phyloP scores from a whole-genome alignment of 2,888 invertebrate genomes.

The Pyrochroa serraticornis region DNA sequence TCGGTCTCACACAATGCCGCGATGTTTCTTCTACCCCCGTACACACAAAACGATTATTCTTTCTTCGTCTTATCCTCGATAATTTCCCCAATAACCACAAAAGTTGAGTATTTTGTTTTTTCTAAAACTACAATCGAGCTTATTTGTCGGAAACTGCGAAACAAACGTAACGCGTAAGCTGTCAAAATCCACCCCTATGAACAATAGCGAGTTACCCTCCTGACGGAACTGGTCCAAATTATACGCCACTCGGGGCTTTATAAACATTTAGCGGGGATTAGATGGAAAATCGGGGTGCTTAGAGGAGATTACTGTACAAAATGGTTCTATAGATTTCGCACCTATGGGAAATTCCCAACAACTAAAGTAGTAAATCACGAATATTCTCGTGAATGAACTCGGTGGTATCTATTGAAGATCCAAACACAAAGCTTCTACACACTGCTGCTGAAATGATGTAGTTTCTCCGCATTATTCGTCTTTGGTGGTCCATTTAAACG shows the following conservation, averaged over 20 bases:
- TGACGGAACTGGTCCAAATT: constrained; percentile 52
- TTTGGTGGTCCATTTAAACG: constrained; percentile 39
- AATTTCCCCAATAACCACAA: constrained; percentile 3
- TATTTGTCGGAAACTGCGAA: constrained; percentile 32
- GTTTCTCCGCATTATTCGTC: constrained; percentile 31
- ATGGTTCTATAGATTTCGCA: no score
- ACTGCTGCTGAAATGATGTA: constrained; percentile 25
- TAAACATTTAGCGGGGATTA: constrained; percentile 43
- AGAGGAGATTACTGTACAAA: not conserved
- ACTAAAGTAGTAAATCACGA: constrained; percentile 19
- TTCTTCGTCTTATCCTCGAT: constrained; percentile 5
- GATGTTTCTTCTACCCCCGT: constrained; percentile 13
- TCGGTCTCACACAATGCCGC: constrained; percentile 28
- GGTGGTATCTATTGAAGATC: constrained; percentile 14
- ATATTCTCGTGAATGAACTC: constrained; percentile 16
- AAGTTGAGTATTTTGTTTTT: not conserved
- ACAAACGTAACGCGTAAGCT: constrained; percentile 54
- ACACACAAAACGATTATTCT: constrained; percentile 1
- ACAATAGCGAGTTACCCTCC: constrained; percentile 58
- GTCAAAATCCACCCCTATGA: constrained; percentile 52
- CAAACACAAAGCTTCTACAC: constrained; percentile 14
- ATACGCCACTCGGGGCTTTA: constrained; percentile 49
- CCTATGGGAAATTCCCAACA: not conserved
- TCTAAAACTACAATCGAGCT: constrained; percentile 6
- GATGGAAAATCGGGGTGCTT: constrained; percentile 23